Percentiles rank a stretch among this genome's conserved stretches.
These are phyloP conservation scores for Dysidea cf. avara DNA, from an alignment of 37 sponge, comb jelly and placozoan species.

Conservation along the genomic window DNA sequence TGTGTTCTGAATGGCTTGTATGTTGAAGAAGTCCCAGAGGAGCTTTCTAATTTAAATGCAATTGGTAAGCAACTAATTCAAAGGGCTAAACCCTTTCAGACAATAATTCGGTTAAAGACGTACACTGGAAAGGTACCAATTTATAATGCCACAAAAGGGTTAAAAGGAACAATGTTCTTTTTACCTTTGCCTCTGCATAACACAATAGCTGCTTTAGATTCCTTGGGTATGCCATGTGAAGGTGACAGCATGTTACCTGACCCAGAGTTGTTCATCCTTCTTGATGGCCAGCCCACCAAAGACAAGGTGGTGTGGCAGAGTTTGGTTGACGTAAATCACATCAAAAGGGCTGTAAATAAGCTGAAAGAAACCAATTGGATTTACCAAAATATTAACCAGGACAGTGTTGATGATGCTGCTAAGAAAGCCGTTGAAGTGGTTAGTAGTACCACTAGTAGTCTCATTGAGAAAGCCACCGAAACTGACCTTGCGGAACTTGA, in stretches of 20 bases:
- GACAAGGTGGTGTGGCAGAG: slow-evolving; percentile 24
- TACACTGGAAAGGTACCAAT: slow-evolving; percentile 44
- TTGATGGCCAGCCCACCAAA: slow-evolving; percentile 24
- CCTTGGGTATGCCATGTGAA: neutral
- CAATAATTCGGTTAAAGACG: slow-evolving; percentile 37
- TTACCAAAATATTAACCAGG: slow-evolving; percentile 18
- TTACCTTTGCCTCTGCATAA: slow-evolving; percentile 35
- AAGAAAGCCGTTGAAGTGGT: slow-evolving; percentile 26
- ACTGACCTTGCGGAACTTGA: slow-evolving; percentile 20
- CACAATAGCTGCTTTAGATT: slow-evolving; percentile 32
- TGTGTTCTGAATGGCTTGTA: slow-evolving; percentile 36
- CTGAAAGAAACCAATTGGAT: slow-evolving; percentile 42
- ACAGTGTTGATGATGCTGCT: slow-evolving; percentile 16
- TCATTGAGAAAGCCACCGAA: slow-evolving; percentile 28
- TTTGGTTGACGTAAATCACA: slow-evolving; percentile 25
- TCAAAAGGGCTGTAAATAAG: slow-evolving; percentile 26
- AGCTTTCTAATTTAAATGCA: slow-evolving; percentile 20
- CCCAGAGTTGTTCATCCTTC: slow-evolving; percentile 37
- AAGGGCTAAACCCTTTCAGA: slow-evolving; percentile 44
- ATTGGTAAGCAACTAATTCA: slow-evolving; percentile 38
- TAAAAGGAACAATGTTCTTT: slow-evolving; percentile 41
- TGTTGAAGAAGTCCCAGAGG: slow-evolving; percentile 14
- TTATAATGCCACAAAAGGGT: slow-evolving; percentile 17
- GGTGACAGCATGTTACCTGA: no score
- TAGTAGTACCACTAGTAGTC: slow-evolving; percentile 5